Evolutionary conservation across 2,113 vertebrate genomes (phyloP).

Genomic region (Ciconia boyciana): DNA sequence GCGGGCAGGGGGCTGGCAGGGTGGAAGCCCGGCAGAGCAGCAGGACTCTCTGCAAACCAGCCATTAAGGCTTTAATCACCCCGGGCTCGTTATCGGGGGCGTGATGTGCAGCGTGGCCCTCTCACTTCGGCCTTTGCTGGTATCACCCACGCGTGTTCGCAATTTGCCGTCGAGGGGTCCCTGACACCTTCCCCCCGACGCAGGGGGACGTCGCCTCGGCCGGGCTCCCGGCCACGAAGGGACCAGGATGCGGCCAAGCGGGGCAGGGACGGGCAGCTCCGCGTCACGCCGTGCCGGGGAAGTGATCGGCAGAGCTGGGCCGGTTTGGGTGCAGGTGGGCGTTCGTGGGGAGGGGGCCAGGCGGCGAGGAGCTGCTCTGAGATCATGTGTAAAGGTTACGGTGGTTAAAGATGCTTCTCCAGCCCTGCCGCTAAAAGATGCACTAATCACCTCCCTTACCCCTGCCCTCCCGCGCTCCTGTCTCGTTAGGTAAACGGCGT

Average conservation of each 20-base stretch:
- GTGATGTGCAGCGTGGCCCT: no score
- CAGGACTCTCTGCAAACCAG: background rate
- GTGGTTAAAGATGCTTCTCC: background rate
- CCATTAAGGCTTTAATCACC: background rate
- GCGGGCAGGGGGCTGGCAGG: background rate
- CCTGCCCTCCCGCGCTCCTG: background rate
- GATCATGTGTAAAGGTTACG: rapidly evolving
- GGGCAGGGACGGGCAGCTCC: background rate
- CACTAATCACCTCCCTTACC: background rate
- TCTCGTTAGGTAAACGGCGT: slow-evolving; percentile 10
- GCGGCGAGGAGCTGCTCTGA: background rate
- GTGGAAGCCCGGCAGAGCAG: background rate
- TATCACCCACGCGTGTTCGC: rapidly evolving
- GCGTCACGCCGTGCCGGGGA: rapidly evolving
- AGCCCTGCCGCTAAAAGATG: background rate
- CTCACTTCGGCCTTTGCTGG: background rate
- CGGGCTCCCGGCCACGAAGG: background rate
- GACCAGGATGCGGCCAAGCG: rapidly evolving
- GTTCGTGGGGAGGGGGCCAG: background rate
- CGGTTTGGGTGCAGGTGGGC: rapidly evolving
- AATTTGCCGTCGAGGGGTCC: background rate
- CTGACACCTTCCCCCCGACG: no score
- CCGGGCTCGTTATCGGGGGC: background rate
- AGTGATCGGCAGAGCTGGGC: background rate
- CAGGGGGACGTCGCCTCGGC: background rate